Percentiles rank a stretch among this genome's conserved stretches.
Conservation (phyloP, 2,888 invertebrate species). For the Tetheella fluctuosa region DNA sequence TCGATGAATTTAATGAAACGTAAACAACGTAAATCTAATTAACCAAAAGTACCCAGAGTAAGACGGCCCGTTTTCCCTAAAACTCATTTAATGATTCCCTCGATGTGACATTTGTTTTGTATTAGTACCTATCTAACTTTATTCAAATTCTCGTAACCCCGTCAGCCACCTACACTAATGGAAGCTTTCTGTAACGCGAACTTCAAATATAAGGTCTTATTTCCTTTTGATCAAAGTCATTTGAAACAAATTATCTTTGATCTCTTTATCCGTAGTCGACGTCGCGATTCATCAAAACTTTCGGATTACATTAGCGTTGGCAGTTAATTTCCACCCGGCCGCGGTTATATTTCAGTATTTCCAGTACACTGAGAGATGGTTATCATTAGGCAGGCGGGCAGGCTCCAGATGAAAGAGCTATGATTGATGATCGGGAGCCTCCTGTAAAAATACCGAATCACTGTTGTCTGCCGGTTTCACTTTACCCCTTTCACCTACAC, state of each 20-base stretch:
- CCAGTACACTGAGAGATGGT: slow-evolving; percentile 34
- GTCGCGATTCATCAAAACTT: slow-evolving; percentile 33
- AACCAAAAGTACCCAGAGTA: neutral
- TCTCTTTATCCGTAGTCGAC: slow-evolving; percentile 27
- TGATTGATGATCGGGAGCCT: slow-evolving; percentile 55
- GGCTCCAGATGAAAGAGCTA: slow-evolving; percentile 36
- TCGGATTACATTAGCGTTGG: slow-evolving; percentile 27
- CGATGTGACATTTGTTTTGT: slow-evolving; percentile 4
- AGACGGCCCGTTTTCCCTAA: too few species aligned
- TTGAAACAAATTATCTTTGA: slow-evolving; percentile 35
- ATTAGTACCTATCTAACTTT: neutral
- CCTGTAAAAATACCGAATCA: slow-evolving; percentile 56
- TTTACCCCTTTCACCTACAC: slow-evolving; percentile 44
- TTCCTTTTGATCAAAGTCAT: slow-evolving; percentile 39
- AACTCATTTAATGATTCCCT: neutral
- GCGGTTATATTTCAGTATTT: slow-evolving; percentile 14
- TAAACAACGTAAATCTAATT: neutral
- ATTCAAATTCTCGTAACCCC: neutral
- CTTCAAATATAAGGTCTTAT: slow-evolving; percentile 41
- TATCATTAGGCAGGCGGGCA: slow-evolving; percentile 42
- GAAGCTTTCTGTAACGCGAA: slow-evolving; percentile 23
- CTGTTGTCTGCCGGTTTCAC: slow-evolving; percentile 57
- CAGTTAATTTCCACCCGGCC: slow-evolving; percentile 12
- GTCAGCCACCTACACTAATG: slow-evolving; percentile 25
- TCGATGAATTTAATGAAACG: neutral